Percentiles rank a stretch among this genome's conserved stretches.
Evolutionary conservation across 2,113 vertebrate genomes (phyloP).

Genomic region (Dasypus novemcinctus): DNA sequence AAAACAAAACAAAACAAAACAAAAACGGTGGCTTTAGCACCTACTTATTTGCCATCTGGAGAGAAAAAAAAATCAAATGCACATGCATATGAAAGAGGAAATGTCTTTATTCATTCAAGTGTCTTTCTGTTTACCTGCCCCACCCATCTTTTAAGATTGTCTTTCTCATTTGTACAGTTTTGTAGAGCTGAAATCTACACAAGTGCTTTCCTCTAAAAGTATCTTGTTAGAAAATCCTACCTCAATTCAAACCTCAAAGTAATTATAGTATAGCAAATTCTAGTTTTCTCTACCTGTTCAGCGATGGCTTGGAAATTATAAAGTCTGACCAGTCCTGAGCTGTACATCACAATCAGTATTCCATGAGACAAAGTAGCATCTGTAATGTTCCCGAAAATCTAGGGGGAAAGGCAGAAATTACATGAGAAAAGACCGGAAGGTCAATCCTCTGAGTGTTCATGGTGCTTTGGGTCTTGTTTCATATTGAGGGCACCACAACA

Average conservation of each 20-base stretch:
- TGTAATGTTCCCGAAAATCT: slow-evolving; percentile 94
- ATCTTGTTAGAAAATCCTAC: slow-evolving; percentile 7
- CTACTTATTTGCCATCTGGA: slow-evolving; percentile 51
- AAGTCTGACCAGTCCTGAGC: slow-evolving; percentile 91
- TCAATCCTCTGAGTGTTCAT: slow-evolving; percentile 46
- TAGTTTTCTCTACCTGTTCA: slow-evolving; percentile 85
- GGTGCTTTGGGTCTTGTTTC: neutral
- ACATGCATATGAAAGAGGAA: slow-evolving; percentile 52
- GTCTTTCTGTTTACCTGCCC: slow-evolving; percentile 32
- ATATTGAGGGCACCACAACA: slow-evolving; percentile 37
- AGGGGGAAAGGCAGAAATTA: slow-evolving; percentile 68
- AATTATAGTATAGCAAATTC: slow-evolving; percentile 36
- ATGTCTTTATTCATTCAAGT: slow-evolving; percentile 40
- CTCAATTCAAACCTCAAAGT: neutral
- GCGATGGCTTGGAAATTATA: slow-evolving; percentile 94
- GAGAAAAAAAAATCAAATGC: slow-evolving; percentile 63
- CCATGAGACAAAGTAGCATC: slow-evolving; percentile 94
- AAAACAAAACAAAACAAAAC: slow-evolving; percentile 74
- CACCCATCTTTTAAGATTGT: slow-evolving; percentile 27
- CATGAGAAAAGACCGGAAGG: slow-evolving; percentile 64
- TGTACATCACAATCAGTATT: slow-evolving; percentile 93
- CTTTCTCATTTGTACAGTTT: slow-evolving; percentile 42
- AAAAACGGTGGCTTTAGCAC: slow-evolving; percentile 76
- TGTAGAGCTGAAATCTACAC: neutral
- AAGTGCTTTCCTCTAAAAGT: slow-evolving; percentile 11